Evolutionary conservation across 2,797 vertebrate species (phyloP).

Genomic region (Melanotaenia nigrans): DNA sequence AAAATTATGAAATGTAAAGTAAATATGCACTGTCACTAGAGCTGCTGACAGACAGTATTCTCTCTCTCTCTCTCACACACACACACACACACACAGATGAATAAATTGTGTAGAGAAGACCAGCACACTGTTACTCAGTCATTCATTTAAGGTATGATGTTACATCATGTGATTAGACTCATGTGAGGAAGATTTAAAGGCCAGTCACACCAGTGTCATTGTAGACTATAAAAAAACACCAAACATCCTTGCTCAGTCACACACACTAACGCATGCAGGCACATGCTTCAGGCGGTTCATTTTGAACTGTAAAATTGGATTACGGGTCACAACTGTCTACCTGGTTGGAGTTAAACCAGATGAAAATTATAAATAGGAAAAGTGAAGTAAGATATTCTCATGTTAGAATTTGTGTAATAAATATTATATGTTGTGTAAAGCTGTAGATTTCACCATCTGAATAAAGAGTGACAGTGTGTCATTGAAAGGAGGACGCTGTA

Average conservation of each 20-base stretch:
- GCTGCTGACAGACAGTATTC: not conserved
- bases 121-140: slow-evolving; percentile 46
- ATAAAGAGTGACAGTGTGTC: slow-evolving; percentile 41
- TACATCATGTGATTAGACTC: slow-evolving; percentile 73
- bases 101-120: slow-evolving; percentile 28
- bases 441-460: not conserved
- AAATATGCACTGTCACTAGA: slow-evolving; percentile 56
- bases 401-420: not conserved
- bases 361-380: not conserved
- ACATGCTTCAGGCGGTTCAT: slow-evolving; percentile 16
- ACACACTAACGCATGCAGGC: slow-evolving; percentile 8
- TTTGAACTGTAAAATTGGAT: slow-evolving; percentile 28
- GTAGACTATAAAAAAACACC: slow-evolving; percentile 57
- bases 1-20: slow-evolving; percentile 39
- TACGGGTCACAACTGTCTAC: slow-evolving; percentile 15
- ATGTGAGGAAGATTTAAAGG: slow-evolving; percentile 80
- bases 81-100: slow-evolving; percentile 14
- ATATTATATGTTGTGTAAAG: not conserved
- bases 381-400: not conserved
- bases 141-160: slow-evolving; percentile 68
- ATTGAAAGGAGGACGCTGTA: slow-evolving; percentile 47
- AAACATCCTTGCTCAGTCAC: slow-evolving; percentile 32
- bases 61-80: not conserved
- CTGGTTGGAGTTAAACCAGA: slow-evolving; percentile 10
- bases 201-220: slow-evolving; percentile 71